phyloP scores from a whole-genome alignment of 2,113 vertebrate genomes.

The Emydocephalus ijimae region DNA sequence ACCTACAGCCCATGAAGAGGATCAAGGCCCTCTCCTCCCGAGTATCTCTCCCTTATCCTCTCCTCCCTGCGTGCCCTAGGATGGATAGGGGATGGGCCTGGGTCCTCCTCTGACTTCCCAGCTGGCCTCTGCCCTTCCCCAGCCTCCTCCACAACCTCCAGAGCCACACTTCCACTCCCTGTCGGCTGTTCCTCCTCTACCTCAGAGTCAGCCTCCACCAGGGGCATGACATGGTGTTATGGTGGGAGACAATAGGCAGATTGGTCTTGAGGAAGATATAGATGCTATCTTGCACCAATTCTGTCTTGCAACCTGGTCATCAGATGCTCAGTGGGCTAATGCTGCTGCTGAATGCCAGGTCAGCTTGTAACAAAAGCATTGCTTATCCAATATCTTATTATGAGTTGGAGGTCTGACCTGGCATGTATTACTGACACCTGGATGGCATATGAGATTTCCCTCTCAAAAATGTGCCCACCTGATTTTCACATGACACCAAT shows the following conservation, averaged over 20 bases:
- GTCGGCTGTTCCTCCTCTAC: too few species aligned
- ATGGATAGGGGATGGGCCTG: too few species aligned
- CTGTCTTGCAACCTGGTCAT: neutral
- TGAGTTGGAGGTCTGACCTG: neutral
- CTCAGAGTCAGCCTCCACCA: too few species aligned
- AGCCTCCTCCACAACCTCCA: too few species aligned
- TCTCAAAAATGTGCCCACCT: neutral
- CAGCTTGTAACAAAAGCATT: neutral
- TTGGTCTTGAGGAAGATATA: neutral
- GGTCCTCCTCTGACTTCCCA: too few species aligned
- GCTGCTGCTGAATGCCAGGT: neutral
- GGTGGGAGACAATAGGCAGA: neutral
- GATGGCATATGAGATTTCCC: neutral
- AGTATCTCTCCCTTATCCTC: too few species aligned
- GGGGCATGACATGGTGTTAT: neutral
- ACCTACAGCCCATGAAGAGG: too few species aligned
- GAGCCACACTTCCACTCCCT: too few species aligned
- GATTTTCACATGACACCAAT: neutral
- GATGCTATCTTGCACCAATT: neutral
- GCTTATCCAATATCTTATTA: neutral
- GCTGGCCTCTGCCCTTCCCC: too few species aligned
- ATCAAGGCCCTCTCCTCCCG: too few species aligned
- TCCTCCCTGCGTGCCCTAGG: too few species aligned
- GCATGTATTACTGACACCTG: neutral
- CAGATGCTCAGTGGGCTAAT: neutral